Percentiles rank a stretch among this genome's conserved stretches.
These are phyloP conservation scores for Scomber colias DNA, from an alignment of 2,113 vertebrate species.

Conservation along the genomic window DNA sequence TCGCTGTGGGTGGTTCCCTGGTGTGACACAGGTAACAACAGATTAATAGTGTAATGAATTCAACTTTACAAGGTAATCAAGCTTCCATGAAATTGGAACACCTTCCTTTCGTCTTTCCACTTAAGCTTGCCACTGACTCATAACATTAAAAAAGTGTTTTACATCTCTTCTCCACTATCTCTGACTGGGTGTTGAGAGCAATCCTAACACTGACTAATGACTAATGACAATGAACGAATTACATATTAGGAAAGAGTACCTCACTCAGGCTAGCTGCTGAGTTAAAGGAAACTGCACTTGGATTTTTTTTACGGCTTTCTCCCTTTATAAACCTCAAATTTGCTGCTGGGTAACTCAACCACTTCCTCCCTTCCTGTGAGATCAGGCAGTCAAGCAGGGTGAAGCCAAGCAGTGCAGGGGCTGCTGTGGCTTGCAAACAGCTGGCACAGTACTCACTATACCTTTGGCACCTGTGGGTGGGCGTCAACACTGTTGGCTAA, in stretches of 20 bases:
- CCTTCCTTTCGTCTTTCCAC: neutral
- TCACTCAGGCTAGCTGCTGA: constrained; percentile 39
- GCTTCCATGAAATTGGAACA: constrained; percentile 32
- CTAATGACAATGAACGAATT: constrained; percentile 31
- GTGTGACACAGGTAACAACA: constrained; percentile 60
- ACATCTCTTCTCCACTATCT: neutral
- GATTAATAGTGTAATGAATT: constrained; percentile 57
- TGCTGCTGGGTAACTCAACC: constrained; percentile 80
- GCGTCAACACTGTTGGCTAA: constrained; percentile 77
- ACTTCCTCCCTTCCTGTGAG: constrained; percentile 81
- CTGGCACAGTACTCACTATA: constrained; percentile 67
- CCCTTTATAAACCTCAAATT: constrained; percentile 81
- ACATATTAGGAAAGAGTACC: constrained; percentile 30
- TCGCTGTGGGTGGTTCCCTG: constrained; percentile 61
- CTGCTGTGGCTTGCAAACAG: constrained; percentile 73
- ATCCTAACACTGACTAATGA: neutral
- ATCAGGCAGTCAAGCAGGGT: constrained; percentile 73
- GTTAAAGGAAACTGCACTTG: constrained; percentile 61
- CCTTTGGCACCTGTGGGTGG: constrained; percentile 81
- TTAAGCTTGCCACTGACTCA: constrained; percentile 1
- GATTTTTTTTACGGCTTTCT: constrained; percentile 62
- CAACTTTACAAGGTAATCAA: constrained; percentile 55
- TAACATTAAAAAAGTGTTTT: neutral
- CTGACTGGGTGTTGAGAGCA: neutral
- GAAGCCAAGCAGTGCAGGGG: constrained; percentile 63